Evolutionary conservation across 2,888 invertebrate species (phyloP).

Genomic region (Digitonthophagus gazella): DNA sequence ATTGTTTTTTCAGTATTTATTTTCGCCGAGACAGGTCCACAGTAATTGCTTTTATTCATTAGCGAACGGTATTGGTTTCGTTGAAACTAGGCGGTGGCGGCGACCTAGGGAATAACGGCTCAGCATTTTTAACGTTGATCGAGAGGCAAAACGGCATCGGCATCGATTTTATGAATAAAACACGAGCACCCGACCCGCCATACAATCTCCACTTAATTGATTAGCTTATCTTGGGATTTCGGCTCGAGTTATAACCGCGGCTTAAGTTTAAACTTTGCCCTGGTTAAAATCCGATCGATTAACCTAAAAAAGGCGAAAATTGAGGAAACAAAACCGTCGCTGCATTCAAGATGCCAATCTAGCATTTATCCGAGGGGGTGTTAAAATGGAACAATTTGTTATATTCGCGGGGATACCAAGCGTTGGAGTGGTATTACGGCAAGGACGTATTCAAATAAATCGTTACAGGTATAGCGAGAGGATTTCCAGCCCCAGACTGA

Average conservation of each 20-base stretch:
- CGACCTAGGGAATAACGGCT: conserved; percentile 10
- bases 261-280: neutral
- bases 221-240: neutral
- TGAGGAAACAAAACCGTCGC: neutral
- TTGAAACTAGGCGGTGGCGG: neutral
- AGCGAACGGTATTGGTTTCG: conserved; percentile 11
- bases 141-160: neutral
- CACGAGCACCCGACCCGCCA: neutral
- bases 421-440: neutral
- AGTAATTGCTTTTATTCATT: conserved; percentile 16
- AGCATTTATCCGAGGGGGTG: neutral
- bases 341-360: neutral
- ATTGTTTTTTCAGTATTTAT: neutral
- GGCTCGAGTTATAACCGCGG: neutral
- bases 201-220: neutral
- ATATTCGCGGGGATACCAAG: neutral
- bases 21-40: neutral
- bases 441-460: conserved; percentile 40
- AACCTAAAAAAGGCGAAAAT: neutral
- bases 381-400: neutral
- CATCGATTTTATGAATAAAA: conserved; percentile 13
- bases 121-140: conserved; percentile 1
- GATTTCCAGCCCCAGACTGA: conserved; percentile 41
- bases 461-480: conserved; percentile 40
- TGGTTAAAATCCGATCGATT: neutral